These are phyloP conservation scores for Rhingia campestris DNA, from an alignment of 2,888 invertebrate genomes.

Conservation along the genomic window DNA sequence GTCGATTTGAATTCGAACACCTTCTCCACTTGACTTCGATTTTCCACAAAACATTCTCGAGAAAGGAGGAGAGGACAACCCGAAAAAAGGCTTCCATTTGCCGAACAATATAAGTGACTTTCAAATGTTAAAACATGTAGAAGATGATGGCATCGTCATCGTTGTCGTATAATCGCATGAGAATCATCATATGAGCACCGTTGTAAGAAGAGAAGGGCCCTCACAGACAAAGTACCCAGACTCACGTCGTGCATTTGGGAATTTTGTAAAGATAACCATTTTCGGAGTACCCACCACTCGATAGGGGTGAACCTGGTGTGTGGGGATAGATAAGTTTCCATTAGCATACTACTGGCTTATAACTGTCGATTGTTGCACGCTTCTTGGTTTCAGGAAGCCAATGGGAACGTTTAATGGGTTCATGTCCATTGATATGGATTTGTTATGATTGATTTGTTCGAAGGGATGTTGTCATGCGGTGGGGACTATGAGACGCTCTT, in stretches of 20 bases:
- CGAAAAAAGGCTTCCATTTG: slow-evolving; percentile 22
- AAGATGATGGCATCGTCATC: slow-evolving; percentile 64
- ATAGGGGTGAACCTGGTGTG: slow-evolving; percentile 16
- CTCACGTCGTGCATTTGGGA: slow-evolving; percentile 26
- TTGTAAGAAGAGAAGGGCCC: background rate
- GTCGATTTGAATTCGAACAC: slow-evolving; percentile 74
- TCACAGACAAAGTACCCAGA: slow-evolving; percentile 12
- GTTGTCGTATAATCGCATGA: slow-evolving; percentile 67
- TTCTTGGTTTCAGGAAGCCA: slow-evolving; percentile 23
- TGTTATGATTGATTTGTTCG: slow-evolving; percentile 30
- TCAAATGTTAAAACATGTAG: slow-evolving; percentile 68
- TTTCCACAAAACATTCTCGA: slow-evolving; percentile 7
- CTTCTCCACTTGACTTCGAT: slow-evolving; percentile 68
- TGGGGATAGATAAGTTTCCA: slow-evolving; percentile 46
- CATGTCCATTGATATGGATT: slow-evolving; percentile 58
- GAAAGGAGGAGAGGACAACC: background rate
- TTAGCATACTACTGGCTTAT: slow-evolving; percentile 28
- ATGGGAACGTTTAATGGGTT: slow-evolving; percentile 56
- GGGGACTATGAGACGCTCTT: slow-evolving; percentile 7
- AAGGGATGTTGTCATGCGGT: background rate
- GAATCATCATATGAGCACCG: slow-evolving; percentile 24
- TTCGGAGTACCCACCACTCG: slow-evolving; percentile 25
- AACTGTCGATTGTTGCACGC: slow-evolving; percentile 48
- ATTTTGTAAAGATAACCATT: slow-evolving; percentile 24
- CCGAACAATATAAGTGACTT: slow-evolving; percentile 58